A percentile compares a stretch with the other conserved stretches of the same genome.
Conservation (phyloP, 2,888 invertebrate species). For the Athripsodes cinereus region DNA sequence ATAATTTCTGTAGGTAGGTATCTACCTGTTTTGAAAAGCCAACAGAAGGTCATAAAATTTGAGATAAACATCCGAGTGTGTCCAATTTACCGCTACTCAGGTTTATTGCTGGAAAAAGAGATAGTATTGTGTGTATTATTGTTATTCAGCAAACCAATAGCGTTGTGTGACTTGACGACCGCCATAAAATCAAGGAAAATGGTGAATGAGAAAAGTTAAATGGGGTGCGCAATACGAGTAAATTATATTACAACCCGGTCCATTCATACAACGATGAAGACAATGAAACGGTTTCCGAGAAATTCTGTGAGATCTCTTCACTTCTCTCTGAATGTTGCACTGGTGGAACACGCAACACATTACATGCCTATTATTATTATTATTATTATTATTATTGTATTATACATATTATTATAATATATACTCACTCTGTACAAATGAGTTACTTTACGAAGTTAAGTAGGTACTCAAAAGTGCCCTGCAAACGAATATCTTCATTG, state of each 20-base stretch:
- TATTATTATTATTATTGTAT: no score
- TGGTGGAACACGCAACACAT: no score
- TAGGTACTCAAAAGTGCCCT: no score
- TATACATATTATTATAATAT: no score
- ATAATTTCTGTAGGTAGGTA: neutral
- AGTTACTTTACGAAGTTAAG: no score
- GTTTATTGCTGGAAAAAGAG: conserved; percentile 17
- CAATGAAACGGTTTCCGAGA: neutral
- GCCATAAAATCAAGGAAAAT: conserved; percentile 14
- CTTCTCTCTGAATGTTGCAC: no score
- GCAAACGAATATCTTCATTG: no score
- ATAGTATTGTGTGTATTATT: neutral
- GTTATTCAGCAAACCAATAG: conserved; percentile 6
- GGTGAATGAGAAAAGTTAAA: conserved; percentile 7
- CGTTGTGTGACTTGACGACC: neutral
- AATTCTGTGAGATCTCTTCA: neutral
- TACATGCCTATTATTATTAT: no score
- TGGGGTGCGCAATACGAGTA: neutral
- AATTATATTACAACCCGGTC: neutral
- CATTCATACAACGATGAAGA: neutral
- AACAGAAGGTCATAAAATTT: conserved; percentile 8
- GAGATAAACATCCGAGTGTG: conserved; percentile 13
- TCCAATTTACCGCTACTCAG: conserved; percentile 18
- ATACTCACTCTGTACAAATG: no score
- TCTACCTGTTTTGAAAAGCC: conserved; percentile 14